phyloP scores from a whole-genome alignment of 2,888 invertebrate species.

The Caenorhabditis uteleia region DNA sequence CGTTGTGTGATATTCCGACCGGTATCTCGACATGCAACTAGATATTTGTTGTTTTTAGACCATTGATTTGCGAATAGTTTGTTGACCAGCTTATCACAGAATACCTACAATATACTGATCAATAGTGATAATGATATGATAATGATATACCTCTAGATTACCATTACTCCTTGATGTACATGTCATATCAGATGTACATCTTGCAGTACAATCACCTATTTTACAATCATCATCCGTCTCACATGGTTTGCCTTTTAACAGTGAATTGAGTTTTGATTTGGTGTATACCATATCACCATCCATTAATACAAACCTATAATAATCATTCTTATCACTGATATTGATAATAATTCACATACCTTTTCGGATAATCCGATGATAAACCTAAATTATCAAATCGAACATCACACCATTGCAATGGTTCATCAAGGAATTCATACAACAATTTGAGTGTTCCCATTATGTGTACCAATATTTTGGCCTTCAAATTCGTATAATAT shows the following conservation, averaged over 20 bases:
- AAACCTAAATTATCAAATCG: constrained; percentile 70
- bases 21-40: constrained; percentile 65
- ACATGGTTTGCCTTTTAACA: constrained; percentile 58
- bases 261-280: constrained; percentile 56
- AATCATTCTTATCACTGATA: too few species aligned
- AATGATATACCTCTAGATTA: constrained; percentile 63
- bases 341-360: constrained; percentile 40
- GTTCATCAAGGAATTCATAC: constrained; percentile 70
- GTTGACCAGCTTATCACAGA: constrained; percentile 68
- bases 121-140: not conserved
- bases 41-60: constrained; percentile 68
- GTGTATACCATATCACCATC: constrained; percentile 69
- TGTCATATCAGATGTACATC: constrained; percentile 53
- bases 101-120: constrained; percentile 59
- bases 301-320: constrained; percentile 65
- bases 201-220: constrained; percentile 57
- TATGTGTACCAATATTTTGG: constrained; percentile 70
- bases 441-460: constrained; percentile 70
- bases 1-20: constrained; percentile 57
- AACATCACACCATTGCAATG: constrained; percentile 73
- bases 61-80: constrained; percentile 67
- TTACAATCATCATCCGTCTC: constrained; percentile 64
- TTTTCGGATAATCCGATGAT: constrained; percentile 67
- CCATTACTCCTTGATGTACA: constrained; percentile 65
- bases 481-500: constrained; percentile 68